phyloP scores from a whole-genome alignment of 1,140 invertebrate genomes.

The Scaptomyza graminum region DNA sequence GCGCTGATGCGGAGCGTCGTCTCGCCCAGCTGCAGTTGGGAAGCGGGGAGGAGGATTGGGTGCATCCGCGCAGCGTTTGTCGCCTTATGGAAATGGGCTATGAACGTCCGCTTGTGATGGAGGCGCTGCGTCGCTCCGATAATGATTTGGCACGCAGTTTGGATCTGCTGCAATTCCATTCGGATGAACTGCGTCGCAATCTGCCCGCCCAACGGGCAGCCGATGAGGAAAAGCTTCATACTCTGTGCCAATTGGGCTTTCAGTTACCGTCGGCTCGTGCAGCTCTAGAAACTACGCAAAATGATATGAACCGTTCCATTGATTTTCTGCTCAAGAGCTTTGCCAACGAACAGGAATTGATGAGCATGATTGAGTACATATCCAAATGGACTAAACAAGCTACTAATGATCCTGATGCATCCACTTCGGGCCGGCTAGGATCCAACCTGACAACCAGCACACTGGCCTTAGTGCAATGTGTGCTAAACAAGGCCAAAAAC shows the following conservation, averaged over 20 bases:
- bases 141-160: slow-evolving; percentile 85
- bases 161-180: slow-evolving; percentile 60
- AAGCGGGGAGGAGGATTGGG: slow-evolving; percentile 48
- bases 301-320: slow-evolving; percentile 86
- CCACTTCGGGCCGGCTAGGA: not conserved
- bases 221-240: slow-evolving; percentile 70
- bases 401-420: slow-evolving; percentile 4
- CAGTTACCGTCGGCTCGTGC: slow-evolving; percentile 84
- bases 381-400: not conserved
- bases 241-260: slow-evolving; percentile 87
- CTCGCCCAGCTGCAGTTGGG: slow-evolving; percentile 50
- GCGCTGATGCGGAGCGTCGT: slow-evolving; percentile 84
- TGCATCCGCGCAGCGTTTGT: slow-evolving; percentile 83
- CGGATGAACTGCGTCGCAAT: slow-evolving; percentile 51
- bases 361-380: slow-evolving; percentile 37
- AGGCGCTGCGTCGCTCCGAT: slow-evolving; percentile 87
- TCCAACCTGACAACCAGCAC: slow-evolving; percentile 22
- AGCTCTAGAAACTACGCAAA: slow-evolving; percentile 85
- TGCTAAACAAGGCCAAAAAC: slow-evolving; percentile 42
- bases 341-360: slow-evolving; percentile 48
- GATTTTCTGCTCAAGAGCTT: slow-evolving; percentile 84
- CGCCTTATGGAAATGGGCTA: slow-evolving; percentile 89
- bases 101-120: slow-evolving; percentile 85
- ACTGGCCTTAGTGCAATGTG: slow-evolving; percentile 29
- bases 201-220: slow-evolving; percentile 41